Conservation (phyloP, 1,140 invertebrate species). For the Penaeus chinensis region DNA sequence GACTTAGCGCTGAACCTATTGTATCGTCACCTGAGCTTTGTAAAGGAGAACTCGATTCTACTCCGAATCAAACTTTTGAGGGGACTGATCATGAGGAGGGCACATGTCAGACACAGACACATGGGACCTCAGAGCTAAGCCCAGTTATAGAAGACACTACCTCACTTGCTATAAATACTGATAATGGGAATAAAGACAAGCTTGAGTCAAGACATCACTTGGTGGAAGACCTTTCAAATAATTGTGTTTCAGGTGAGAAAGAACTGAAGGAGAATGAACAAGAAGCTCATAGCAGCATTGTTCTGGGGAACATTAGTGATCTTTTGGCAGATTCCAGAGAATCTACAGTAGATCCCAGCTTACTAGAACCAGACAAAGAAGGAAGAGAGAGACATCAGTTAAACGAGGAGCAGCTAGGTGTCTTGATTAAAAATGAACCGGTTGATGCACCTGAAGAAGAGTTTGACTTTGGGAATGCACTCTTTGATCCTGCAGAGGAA, state of each 20-base stretch:
- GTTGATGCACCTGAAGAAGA: slow-evolving; percentile 38
- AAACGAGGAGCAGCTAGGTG: slow-evolving; percentile 17
- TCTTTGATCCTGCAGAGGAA: slow-evolving; percentile 48
- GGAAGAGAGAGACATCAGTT: neutral
- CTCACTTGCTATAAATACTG: slow-evolving; percentile 1
- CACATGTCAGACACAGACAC: slow-evolving; percentile 6
- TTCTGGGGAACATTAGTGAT: slow-evolving; percentile 40
- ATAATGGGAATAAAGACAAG: slow-evolving; percentile 22
- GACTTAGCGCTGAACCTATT: slow-evolving; percentile 49
- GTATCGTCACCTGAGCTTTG: slow-evolving; percentile 7
- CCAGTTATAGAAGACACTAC: slow-evolving; percentile 26
- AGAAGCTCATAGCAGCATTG: slow-evolving; percentile 23
- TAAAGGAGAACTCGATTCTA: neutral
- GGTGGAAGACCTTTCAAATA: slow-evolving; percentile 33
- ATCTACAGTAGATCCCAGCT: neutral
- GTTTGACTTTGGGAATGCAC: slow-evolving; percentile 23
- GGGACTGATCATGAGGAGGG: slow-evolving; percentile 35
- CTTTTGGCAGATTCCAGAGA: slow-evolving; percentile 33
- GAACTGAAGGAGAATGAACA: neutral
- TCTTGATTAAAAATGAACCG: slow-evolving; percentile 50
- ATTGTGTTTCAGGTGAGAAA: slow-evolving; percentile 55
- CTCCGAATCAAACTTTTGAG: neutral
- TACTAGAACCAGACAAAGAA: neutral
- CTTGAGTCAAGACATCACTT: slow-evolving; percentile 53
- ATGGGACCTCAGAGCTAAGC: slow-evolving; percentile 54